phyloP scores from a whole-genome alignment of 2,888 invertebrate species.

The Ecdyonurus torrentis region DNA sequence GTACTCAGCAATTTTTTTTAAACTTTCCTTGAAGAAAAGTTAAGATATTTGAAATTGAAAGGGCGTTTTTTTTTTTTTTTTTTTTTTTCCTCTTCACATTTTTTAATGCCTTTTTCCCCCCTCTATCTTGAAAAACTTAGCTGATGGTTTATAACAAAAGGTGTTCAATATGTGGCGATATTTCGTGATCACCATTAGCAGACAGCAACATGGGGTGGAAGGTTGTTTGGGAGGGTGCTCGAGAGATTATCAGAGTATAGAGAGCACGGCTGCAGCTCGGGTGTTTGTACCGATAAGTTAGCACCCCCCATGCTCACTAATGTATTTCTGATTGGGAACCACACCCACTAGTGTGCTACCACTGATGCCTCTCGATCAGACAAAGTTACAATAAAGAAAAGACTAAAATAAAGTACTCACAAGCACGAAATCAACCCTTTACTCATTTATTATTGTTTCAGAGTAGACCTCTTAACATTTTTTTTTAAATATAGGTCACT shows the following conservation, averaged over 20 bases:
- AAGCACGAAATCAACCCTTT: neutral
- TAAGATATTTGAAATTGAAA: too few relatives aligned
- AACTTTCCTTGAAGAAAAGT: too few relatives aligned
- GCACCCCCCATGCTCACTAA: neutral
- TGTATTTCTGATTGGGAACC: neutral
- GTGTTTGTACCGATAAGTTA: neutral
- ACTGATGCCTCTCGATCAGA: too few relatives aligned
- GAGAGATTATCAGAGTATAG: neutral
- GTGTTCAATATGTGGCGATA: neutral
- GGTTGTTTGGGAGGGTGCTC: neutral
- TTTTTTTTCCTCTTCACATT: too few relatives aligned
- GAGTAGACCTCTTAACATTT: neutral
- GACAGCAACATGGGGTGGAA: neutral
- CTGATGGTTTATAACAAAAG: too few relatives aligned
- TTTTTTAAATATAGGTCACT: neutral
- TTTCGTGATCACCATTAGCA: neutral
- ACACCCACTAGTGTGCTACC: neutral
- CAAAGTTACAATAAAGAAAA: too few relatives aligned
- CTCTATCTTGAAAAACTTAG: too few relatives aligned
- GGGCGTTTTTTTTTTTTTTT: too few relatives aligned
- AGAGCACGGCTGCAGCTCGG: too few relatives aligned
- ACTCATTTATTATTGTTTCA: neutral
- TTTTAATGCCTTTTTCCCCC: too few relatives aligned
- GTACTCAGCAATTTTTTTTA: too few relatives aligned
- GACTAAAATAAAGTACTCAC: too few relatives aligned